These are phyloP conservation scores for Aradophagus sp. DNA, from an alignment of 1,140 invertebrate genomes.

Conservation along the genomic window DNA sequence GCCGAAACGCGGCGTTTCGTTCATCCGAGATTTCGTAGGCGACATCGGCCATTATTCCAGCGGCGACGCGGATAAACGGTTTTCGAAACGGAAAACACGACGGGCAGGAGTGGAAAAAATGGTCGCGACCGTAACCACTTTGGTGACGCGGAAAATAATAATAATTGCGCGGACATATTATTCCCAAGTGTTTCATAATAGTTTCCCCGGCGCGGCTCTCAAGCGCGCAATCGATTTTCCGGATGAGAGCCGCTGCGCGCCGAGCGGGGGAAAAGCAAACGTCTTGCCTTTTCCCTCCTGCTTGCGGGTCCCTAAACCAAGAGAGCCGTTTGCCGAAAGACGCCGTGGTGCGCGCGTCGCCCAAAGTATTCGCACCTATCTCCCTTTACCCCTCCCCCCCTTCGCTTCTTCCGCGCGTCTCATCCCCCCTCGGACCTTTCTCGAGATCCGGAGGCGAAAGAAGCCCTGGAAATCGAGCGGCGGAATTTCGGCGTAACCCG, in stretches of 20 bases:
- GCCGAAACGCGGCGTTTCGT: too few species aligned
- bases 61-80: too few species aligned
- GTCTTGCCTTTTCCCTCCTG: conserved; percentile 56
- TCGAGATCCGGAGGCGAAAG: conserved; percentile 25
- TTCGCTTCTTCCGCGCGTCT: background rate
- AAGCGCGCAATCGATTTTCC: conserved; percentile 53
- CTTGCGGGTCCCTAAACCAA: conserved; percentile 38
- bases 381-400: background rate
- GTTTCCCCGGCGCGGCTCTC: conserved; percentile 31
- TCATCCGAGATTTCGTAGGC: too few species aligned
- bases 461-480: conserved; percentile 48
- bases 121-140: too few species aligned
- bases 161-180: conserved; percentile 26
- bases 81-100: too few species aligned
- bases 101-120: too few species aligned
- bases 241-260: conserved; percentile 52
- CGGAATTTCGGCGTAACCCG: conserved; percentile 43
- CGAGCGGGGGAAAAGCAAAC: conserved; percentile 63
- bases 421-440: conserved; percentile 1
- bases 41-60: too few species aligned
- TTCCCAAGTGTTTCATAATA: conserved; percentile 38
- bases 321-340: conserved; percentile 35
- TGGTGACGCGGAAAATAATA: conserved; percentile 10
- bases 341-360: conserved; percentile 36
- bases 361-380: conserved; percentile 67